Percentiles rank a stretch among this genome's conserved stretches.
These are phyloP conservation scores for Pseudomyrmex dendroicus DNA, from an alignment of 1,140 invertebrate species.

Conservation along the genomic window DNA sequence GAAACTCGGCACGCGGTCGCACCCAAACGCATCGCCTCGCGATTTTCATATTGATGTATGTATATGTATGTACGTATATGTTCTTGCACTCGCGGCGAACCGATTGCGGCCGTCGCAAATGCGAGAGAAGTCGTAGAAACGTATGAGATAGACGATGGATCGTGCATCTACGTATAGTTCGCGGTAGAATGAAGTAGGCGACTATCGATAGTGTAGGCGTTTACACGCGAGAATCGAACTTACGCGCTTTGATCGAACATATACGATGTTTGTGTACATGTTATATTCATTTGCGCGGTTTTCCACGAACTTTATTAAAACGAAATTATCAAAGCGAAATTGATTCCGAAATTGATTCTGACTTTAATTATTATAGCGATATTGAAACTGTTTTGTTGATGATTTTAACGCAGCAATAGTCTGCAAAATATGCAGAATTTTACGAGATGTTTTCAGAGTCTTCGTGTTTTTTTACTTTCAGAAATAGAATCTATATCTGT, in stretches of 20 bases:
- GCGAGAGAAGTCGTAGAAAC: conserved; percentile 33
- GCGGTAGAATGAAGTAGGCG: conserved; percentile 1
- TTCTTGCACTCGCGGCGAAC: conserved; percentile 67
- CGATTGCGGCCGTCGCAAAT: conserved; percentile 68
- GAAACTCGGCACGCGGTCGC: conserved; percentile 75
- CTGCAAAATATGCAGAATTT: too few relatives aligned
- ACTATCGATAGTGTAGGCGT: neutral
- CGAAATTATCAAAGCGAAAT: neutral
- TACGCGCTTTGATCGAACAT: neutral
- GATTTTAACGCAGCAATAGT: too few relatives aligned
- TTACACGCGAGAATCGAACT: conserved; percentile 16
- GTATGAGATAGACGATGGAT: conserved; percentile 49
- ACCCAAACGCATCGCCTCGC: conserved; percentile 71
- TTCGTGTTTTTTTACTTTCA: too few relatives aligned
- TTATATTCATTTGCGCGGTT: conserved; percentile 12
- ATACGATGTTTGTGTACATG: too few relatives aligned
- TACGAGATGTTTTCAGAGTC: too few relatives aligned
- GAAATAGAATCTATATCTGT: too few relatives aligned
- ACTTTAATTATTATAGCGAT: too few relatives aligned
- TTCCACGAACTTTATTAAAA: conserved; percentile 25
- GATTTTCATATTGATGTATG: conserved; percentile 77
- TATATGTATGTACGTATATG: conserved; percentile 11
- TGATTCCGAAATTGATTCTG: neutral
- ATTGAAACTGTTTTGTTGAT: too few relatives aligned
- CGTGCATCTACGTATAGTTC: neutral